phyloP scores from a whole-genome alignment of 2,888 invertebrate species.

The Eupithecia exiguata region DNA sequence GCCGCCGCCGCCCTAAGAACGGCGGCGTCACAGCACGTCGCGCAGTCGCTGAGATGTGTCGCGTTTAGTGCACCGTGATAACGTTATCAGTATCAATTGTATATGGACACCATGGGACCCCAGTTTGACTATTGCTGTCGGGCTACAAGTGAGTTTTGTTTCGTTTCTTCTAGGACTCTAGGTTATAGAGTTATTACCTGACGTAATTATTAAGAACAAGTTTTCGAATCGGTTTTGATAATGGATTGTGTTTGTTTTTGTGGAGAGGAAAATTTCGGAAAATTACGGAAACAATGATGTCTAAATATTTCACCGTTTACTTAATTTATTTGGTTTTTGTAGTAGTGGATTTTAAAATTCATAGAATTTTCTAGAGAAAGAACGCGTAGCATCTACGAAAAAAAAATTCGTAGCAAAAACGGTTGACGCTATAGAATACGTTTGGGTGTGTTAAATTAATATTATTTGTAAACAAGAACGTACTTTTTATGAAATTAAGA shows the following conservation, averaged over 20 bases:
- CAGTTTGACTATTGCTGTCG: constrained; percentile 80
- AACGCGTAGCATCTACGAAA: constrained; percentile 2
- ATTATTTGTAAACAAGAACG: neutral
- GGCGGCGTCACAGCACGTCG: constrained; percentile 67
- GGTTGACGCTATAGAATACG: neutral
- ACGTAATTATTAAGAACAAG: neutral
- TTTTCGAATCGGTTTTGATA: neutral
- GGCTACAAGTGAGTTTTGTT: constrained; percentile 74
- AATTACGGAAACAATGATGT: neutral
- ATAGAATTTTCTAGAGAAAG: neutral
- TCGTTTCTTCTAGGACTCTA: neutral
- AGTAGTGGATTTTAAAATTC: neutral
- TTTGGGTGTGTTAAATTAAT: too few species aligned
- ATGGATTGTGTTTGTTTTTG: neutral
- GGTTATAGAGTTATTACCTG: neutral
- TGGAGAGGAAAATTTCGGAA: neutral
- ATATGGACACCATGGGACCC: constrained; percentile 70
- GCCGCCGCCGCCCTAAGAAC: constrained; percentile 51
- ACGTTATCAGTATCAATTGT: neutral
- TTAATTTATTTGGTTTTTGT: neutral
- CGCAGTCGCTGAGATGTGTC: constrained; percentile 78
- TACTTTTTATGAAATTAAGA: neutral
- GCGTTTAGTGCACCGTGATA: constrained; percentile 62
- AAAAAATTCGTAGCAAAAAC: neutral
- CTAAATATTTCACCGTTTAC: neutral